Conservation (phyloP, 2,113 vertebrate genomes). For the Meles meles region DNA sequence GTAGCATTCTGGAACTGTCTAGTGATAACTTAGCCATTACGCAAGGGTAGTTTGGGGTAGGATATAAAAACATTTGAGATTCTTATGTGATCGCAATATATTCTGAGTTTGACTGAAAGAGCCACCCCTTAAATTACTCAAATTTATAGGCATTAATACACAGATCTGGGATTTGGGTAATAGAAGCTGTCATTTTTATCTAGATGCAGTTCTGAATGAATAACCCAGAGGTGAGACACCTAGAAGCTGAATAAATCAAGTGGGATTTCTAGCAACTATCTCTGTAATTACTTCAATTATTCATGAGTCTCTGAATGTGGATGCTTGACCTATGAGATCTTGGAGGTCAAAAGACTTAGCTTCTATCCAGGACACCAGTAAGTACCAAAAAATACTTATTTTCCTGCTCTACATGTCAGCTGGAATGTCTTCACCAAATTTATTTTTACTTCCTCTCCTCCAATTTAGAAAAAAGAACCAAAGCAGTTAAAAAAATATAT, state of each 20-base stretch:
- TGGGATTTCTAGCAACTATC: conserved; percentile 21
- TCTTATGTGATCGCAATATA: conserved; percentile 10
- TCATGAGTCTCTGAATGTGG: conserved; percentile 18
- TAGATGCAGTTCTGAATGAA: conserved; percentile 51
- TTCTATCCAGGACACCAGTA: not conserved
- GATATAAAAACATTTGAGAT: not conserved
- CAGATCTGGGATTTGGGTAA: conserved; percentile 35
- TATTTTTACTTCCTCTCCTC: not conserved
- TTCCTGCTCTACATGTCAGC: not conserved
- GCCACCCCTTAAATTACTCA: conserved; percentile 23
- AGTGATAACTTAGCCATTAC: not conserved
- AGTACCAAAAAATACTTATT: not conserved
- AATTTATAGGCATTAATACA: not conserved
- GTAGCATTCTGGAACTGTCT: not conserved
- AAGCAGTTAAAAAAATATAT: not conserved
- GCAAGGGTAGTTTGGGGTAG: not conserved
- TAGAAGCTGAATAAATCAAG: conserved; percentile 59
- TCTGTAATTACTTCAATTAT: conserved; percentile 58
- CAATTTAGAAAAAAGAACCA: not conserved
- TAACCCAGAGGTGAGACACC: conserved; percentile 52
- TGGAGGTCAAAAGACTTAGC: conserved; percentile 33
- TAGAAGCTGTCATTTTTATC: conserved; percentile 58
- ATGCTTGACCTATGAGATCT: conserved; percentile 56
- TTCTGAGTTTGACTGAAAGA: not conserved
- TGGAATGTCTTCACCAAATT: not conserved